phyloP scores from a whole-genome alignment of 2,888 invertebrate species.

The Agapostemon virescens region DNA sequence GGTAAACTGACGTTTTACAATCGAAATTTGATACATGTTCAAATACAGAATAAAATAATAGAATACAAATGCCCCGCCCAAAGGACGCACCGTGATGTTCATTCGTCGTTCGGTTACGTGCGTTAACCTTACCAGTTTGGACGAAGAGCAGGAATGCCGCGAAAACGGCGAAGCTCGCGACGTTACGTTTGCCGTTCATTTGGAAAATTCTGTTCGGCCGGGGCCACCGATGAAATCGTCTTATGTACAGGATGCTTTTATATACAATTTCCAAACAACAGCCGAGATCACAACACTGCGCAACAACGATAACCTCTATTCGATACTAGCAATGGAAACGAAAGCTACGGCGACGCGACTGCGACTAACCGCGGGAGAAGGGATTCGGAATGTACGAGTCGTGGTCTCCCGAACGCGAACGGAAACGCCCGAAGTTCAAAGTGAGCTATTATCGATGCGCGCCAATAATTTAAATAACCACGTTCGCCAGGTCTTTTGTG shows the following conservation, averaged over 20 bases:
- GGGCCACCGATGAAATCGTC: not conserved
- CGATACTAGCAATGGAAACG: not conserved
- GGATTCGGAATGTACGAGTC: constrained; percentile 15
- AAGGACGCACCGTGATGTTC: constrained; percentile 46
- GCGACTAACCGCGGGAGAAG: constrained; percentile 28
- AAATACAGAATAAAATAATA: constrained; percentile 1
- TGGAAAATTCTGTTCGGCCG: constrained; percentile 14
- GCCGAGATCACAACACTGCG: constrained; percentile 1
- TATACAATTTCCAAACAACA: constrained; percentile 7
- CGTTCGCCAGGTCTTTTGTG: not conserved
- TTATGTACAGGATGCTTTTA: not conserved
- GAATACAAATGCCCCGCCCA: constrained; percentile 66
- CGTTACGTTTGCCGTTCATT: constrained; percentile 55
- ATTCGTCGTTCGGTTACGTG: constrained; percentile 38
- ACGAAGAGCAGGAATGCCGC: constrained; percentile 60
- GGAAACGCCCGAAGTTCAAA: constrained; percentile 26
- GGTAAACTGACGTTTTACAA: not conserved
- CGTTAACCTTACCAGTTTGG: constrained; percentile 66
- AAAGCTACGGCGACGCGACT: constrained; percentile 28
- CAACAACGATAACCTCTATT: constrained; percentile 6
- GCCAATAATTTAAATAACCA: not conserved
- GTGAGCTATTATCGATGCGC: constrained; percentile 37
- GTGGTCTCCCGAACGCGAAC: constrained; percentile 13
- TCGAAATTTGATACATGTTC: not conserved
- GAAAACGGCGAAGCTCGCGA: constrained; percentile 54